Conservation (phyloP, 2,797 vertebrate genomes). For the Clarias fuscus region DNA sequence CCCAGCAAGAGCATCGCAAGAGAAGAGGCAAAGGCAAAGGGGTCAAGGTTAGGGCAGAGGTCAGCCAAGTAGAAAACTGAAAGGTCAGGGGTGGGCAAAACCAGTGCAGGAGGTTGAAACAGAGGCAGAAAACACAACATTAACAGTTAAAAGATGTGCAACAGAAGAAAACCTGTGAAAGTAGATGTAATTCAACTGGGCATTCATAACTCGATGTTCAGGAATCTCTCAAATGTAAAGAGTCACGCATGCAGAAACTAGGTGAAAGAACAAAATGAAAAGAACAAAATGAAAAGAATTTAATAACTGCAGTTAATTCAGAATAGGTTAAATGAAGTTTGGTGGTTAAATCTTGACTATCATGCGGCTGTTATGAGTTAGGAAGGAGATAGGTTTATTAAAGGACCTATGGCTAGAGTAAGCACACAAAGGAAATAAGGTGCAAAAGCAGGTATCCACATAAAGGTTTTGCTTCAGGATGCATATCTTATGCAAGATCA, state of each 20-base stretch:
- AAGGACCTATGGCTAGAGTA: not conserved
- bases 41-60: slow-evolving; percentile 76
- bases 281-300: not conserved
- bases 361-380: slow-evolving; percentile 13
- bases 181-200: slow-evolving; percentile 29
- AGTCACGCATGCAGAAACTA: slow-evolving; percentile 47
- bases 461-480: slow-evolving; percentile 36
- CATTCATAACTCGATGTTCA: slow-evolving; percentile 22
- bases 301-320: slow-evolving; percentile 3
- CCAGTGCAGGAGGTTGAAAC: slow-evolving; percentile 72
- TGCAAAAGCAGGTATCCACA: slow-evolving; percentile 34
- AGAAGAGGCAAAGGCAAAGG: slow-evolving; percentile 80
- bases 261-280: not conserved
- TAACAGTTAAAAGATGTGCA: slow-evolving; percentile 68
- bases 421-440: not conserved
- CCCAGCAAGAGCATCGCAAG: slow-evolving; percentile 82
- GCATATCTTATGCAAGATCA: slow-evolving; percentile 8
- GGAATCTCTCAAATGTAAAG: slow-evolving; percentile 25
- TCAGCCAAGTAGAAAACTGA: slow-evolving; percentile 74
- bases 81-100: slow-evolving; percentile 63
- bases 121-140: slow-evolving; percentile 76
- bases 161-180: slow-evolving; percentile 45
- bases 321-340: slow-evolving; percentile 20
- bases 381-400: slow-evolving; percentile 6
- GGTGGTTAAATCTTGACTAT: slow-evolving; percentile 26